A percentile compares a stretch with the other conserved stretches of the same genome.
Evolutionary conservation across 2,113 vertebrate species (phyloP).

Genomic region (Cygnus atratus): DNA sequence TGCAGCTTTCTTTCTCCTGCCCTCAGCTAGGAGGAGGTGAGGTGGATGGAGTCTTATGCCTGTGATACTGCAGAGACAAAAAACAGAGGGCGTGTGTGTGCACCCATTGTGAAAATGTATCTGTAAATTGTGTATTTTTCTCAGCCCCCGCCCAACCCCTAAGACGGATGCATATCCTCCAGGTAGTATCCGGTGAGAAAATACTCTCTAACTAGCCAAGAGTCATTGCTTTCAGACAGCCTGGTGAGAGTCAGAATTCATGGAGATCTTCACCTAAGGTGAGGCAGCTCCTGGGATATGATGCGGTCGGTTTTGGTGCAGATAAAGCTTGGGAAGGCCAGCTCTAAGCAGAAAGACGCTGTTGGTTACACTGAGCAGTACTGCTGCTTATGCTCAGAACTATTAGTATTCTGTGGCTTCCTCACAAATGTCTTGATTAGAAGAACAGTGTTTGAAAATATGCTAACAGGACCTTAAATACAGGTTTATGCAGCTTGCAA

Average conservation of each 20-base stretch:
- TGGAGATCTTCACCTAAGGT: background rate
- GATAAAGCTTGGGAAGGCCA: background rate
- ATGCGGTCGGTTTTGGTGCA: background rate
- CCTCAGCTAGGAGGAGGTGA: background rate
- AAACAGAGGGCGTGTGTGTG: accelerated
- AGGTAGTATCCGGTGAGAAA: background rate
- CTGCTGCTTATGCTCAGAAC: background rate
- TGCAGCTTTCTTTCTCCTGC: background rate
- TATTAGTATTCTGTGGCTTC: background rate
- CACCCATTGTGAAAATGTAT: accelerated
- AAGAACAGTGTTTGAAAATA: slow-evolving; percentile 31
- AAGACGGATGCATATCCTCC: accelerated
- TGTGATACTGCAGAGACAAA: background rate
- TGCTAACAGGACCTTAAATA: slow-evolving; percentile 15
- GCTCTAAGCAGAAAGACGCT: background rate
- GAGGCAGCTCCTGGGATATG: background rate
- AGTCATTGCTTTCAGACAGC: background rate
- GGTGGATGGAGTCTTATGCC: background rate
- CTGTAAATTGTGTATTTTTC: background rate
- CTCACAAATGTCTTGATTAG: background rate
- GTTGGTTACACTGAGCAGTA: background rate
- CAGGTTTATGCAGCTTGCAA: slow-evolving; percentile 19
- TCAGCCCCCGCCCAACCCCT: background rate
- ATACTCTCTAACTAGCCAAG: background rate
- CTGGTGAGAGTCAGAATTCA: background rate